Evolutionary conservation across 2,113 vertebrate genomes (phyloP), one percentile per base, ranked within the genome.

Genomic region (Daphoenositta chrysoptera): DNA sequence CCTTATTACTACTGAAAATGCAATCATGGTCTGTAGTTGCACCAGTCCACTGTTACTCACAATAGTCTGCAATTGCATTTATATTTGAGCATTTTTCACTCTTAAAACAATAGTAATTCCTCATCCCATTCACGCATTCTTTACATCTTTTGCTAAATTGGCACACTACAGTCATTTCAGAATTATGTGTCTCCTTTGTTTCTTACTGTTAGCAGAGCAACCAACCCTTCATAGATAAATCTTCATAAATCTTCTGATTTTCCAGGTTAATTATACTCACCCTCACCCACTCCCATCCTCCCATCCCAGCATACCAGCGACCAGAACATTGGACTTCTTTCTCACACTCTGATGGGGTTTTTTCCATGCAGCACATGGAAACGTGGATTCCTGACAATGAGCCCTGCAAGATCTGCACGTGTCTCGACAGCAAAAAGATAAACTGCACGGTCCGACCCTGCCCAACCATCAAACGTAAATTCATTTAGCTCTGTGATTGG

Each of bases 381-480:
- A 98, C 98, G 5, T 99, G 99, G 99, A 98, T 99, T 70, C 98
- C 99, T 0, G 70, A 97, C 23, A 96, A 98, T 3, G 98, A 99
- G 71, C 99, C 98, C 31, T 99, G 99, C 93, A 96, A 98, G 90
- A 98, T 99, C 94, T 99, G 99, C 94, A 98, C 95, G 1, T 99
- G 99, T 92, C 97, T 99, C 10, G 98, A 98, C 11, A 98, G 98
- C 37, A 98, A 98, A 93, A 98, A 50, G 73, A 96, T 99, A 76
- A 99, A 99, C 97, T 99, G 99, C 93, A 99, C 98, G 0, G 53
- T 85, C 8, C 97, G 97, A 39, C 99, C 99, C 44, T 99, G 99
- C 91, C 97, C 98, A 6, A 97, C 98, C 7, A 53, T 97, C 63
- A 98, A 96, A 98, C 70, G 99, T 99, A 97, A 98, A 94, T 89